These are phyloP conservation scores for Pseudomyrmex dendroicus DNA, from an alignment of 1,140 invertebrate species.

Conservation along the genomic window DNA sequence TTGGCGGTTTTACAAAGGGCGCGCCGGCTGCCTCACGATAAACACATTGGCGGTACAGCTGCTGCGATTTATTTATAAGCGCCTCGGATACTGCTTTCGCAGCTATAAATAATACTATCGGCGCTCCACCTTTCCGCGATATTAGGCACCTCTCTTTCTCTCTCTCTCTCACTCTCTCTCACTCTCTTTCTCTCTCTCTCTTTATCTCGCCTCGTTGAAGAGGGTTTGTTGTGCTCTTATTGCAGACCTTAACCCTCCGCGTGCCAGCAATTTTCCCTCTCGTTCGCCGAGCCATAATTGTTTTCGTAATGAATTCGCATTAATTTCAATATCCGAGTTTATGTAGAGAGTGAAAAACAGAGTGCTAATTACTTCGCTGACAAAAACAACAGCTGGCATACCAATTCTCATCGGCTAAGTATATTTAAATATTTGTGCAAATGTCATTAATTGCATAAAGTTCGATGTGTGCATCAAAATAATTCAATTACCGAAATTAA, in stretches of 20 bases:
- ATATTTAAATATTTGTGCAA: too few relatives aligned
- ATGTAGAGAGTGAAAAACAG: too few relatives aligned
- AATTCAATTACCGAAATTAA: not conserved
- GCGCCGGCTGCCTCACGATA: constrained; percentile 38
- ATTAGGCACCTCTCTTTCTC: constrained; percentile 24
- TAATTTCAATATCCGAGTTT: not conserved
- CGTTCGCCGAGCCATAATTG: constrained; percentile 7
- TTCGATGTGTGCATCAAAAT: not conserved
- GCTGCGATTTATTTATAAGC: constrained; percentile 66
- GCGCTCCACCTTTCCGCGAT: constrained; percentile 44
- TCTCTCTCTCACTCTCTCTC: too few relatives aligned
- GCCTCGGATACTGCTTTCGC: not conserved
- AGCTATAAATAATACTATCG: constrained; percentile 64
- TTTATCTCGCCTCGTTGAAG: constrained; percentile 28
- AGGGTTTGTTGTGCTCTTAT: constrained; percentile 41
- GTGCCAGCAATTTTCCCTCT: constrained; percentile 31
- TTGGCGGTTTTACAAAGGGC: constrained; percentile 44
- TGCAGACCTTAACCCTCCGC: constrained; percentile 48
- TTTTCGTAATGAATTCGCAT: not conserved
- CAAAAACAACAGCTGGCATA: not conserved
- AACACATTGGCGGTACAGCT: constrained; percentile 60
- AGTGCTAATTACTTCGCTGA: too few relatives aligned
- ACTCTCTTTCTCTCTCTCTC: not conserved
- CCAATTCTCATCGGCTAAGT: not conserved
- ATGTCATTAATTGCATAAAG: not conserved